Base-by-base conservation (phyloP, 2,888 invertebrate species). In the Lamproptera curius region DNA sequence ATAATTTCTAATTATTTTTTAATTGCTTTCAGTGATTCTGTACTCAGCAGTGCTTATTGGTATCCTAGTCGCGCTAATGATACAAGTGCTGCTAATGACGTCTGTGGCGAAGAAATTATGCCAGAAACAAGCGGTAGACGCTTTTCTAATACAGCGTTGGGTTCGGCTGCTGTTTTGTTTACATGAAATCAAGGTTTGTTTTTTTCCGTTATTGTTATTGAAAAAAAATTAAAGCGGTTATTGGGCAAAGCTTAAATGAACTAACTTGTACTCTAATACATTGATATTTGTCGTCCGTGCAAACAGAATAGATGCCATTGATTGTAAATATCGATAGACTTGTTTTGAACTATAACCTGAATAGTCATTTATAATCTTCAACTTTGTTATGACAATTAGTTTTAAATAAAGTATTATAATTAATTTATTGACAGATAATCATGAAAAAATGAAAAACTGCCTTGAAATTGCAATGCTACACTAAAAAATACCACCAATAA, bases 21-120 rank as follows among this genome's bases (percentile, higher is more conserved):
- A 31, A 48, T 54, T 43, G 28, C 46, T 74, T 72, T 9, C 70
- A 86, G 86, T 86, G 59, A 56, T 79, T 1, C 62, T 86, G 0
- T 87, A 87, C 61, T 67, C 58, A 2, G 66, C 71, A 0, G 73
- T 83, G 0, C 53, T 86, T 15, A 60, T 54, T 1, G 77, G 77
- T 0, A 65, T 80, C 0, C 48, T 85, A 0, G 4, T 77, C 9
- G 79, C 83, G 3, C 54, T 86, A 14, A 6, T 81, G 0, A 46
- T 76, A 1, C 76, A 87, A 45, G 72, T 76, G 0, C 15, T 69
- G 1, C 53, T 87, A 50, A 76, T 79, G 69, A 69, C 73, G 1
- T 50, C 64, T 6, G 13, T 55, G 0, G 59, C 63, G 1, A 67
- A 70, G 3, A 62, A 53, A 26, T n/a, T 82, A 0, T 72, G 71